Conservation (phyloP, 2,888 invertebrate genomes). For the Pristionchus entomophagus region DNA sequence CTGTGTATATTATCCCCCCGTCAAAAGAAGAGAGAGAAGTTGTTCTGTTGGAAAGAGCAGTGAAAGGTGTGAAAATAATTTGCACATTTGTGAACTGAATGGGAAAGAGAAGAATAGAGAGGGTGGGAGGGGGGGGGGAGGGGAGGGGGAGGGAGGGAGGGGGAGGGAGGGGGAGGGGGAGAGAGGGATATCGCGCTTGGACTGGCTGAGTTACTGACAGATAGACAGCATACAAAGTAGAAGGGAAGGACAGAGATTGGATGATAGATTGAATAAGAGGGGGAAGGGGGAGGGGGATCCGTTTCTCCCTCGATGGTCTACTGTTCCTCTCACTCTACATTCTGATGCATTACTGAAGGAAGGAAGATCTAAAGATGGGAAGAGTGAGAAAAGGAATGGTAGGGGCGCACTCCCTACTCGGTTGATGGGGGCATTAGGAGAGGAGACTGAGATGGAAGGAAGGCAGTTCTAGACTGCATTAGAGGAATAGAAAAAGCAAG, state of each 20-base stretch:
- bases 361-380: neutral
- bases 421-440: neutral
- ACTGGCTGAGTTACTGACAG: slow-evolving; percentile 10
- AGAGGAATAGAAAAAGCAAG: slow-evolving; percentile 39
- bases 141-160: slow-evolving; percentile 30
- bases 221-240: neutral
- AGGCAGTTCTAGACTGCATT: slow-evolving; percentile 9
- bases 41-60: slow-evolving; percentile 11
- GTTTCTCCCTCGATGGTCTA: neutral
- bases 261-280: neutral
- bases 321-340: neutral
- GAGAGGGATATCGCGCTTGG: slow-evolving; percentile 31
- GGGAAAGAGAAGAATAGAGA: neutral
- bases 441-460: neutral
- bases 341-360: neutral
- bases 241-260: slow-evolving; percentile 5
- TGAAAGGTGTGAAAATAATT: slow-evolving; percentile 26
- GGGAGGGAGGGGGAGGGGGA: no score
- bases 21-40: neutral
- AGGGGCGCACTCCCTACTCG: neutral
- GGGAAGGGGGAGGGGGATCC: neutral
- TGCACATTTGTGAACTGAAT: slow-evolving; percentile 25
- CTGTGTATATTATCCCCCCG: neutral
- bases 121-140: no score
- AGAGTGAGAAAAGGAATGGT: neutral